Base-by-base conservation (phyloP, 1,140 invertebrate genomes). In the Patella vulgata region DNA sequence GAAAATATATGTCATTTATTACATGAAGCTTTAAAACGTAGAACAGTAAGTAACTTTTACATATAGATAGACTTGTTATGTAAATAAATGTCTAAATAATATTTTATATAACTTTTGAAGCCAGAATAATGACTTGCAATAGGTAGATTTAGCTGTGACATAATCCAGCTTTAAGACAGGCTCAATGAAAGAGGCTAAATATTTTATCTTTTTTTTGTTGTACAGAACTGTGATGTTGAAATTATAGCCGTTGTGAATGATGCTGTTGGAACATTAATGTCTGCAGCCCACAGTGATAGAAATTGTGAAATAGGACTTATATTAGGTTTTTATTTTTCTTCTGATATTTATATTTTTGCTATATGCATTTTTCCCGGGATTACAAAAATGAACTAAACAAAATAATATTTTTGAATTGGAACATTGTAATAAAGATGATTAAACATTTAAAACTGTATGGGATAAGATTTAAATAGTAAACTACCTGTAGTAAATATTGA, bases 231-330 rank as follows among this genome's bases (percentile, higher is more conserved):
- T 52, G 87, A 91, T 66, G 94, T 99, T 73, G 91, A 94, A 70
- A 92, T 98, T 46, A 92, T 95, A 83, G 97, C 95, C 39, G 92
- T 98, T 57, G 87, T 99, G 54, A 99, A 99, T 83, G 97, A 99
- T 82, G 97, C 97, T 28, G 98, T 95, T 4, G 97, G 97, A 47
- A 96, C 96, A 23, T 86, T 99, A 47, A 97, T 99, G 95, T 97
- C 96, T 3, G 98, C 95, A 82, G 95, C 96, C 44, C 94, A 95
- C 89, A 91, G 92, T 79, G 94, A 97, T 77, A 89, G 87, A 59
- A 89, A 92, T 78, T 97, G 95, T 85, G 88, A 91, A 77, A 89
- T 97, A 79, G 94, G 94, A 75, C 88, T 98, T 50, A 98, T 98
- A 78, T 90, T 96, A 68, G 94, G 94, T 92, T 71, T 75, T 70